Base-by-base conservation (phyloP, 2,113 vertebrate species). In the Psilopogon haemacephalus region DNA sequence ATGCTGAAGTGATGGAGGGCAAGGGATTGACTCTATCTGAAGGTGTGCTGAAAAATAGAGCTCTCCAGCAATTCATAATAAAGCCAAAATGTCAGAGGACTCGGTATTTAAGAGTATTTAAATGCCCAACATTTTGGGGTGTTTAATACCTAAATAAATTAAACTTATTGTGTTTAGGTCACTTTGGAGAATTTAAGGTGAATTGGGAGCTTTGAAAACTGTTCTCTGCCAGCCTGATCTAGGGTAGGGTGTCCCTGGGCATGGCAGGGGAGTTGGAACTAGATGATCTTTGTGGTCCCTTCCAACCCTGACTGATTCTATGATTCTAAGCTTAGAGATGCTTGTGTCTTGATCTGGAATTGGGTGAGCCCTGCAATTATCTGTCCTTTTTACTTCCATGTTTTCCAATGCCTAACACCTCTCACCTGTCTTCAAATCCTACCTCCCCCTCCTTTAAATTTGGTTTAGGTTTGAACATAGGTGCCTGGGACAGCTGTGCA, bases 101-200 rank as follows among this genome's bases (percentile, higher is more conserved):
- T 8, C 20, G 15, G 13, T 69, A 69, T 52, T 64, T 88, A 70
- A 73, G 62, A 26, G 42, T 48, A 48, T 63, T 63, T 63, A 38
- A 86, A 71, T 21, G 24, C 4, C 2, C 64, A 44, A 15, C 3
- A 2, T 32, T 86, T 68, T 35, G 4, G 14, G 12, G 21, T 48
- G 20, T 48, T 82, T 58, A 65, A 35, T 69, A 15, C 6, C 10
- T 68, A 35, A 68, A 58, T 56, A 62, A 60, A 56, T 73, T 17
- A 21, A 56, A 21, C 38, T 77, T 48, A 20, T 0, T 2, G 1
- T 63, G 20, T 14, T 24, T 24, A 6, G 4, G 3, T 44, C 21
- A 15, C 17, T 71, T 64, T 42, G 82, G 21, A 6, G 5, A 52
- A 30, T 89, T 83, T 5, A 7, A 56, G 10, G 19, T 75, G 30